These are phyloP conservation scores for Drosophila tsacasi DNA, from an alignment of 1,140 invertebrate genomes.

Conservation along the genomic window DNA sequence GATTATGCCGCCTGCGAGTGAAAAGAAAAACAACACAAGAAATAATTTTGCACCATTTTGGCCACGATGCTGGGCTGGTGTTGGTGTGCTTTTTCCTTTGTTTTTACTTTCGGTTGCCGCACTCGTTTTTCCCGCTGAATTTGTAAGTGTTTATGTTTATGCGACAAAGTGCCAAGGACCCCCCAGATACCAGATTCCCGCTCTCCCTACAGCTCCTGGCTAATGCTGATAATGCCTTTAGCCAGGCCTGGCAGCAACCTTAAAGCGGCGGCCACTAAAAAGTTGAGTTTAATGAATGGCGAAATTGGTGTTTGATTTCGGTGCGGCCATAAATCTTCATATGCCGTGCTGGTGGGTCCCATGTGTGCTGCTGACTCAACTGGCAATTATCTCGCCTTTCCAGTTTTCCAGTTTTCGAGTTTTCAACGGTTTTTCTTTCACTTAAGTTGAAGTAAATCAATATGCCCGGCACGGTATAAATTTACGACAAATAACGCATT, in stretches of 20 bases:
- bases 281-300: constrained; percentile 76
- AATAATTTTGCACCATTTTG: constrained; percentile 51
- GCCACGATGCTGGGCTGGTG: constrained; percentile 1
- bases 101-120: constrained; percentile 22
- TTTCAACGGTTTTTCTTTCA: constrained; percentile 5
- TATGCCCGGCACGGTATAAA: constrained; percentile 62
- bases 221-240: constrained; percentile 34
- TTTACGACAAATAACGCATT: constrained; percentile 80
- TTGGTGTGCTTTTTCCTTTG: constrained; percentile 21
- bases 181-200: constrained; percentile 2
- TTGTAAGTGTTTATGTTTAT: constrained; percentile 76
- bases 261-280: constrained; percentile 65
- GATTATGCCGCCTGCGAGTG: constrained; percentile 66
- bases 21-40: constrained; percentile 45
- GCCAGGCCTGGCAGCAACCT: constrained; percentile 30
- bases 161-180: constrained; percentile 63
- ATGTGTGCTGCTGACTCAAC: constrained; percentile 61
- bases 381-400: constrained; percentile 67
- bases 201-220: constrained; percentile 17
- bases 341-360: constrained; percentile 44
- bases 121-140: constrained; percentile 39
- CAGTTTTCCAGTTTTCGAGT: constrained; percentile 14
- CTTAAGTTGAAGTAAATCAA: constrained; percentile 67
- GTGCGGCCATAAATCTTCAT: constrained; percentile 70
- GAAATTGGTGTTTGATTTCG: constrained; percentile 78